A percentile compares a stretch with the other conserved stretches of the same genome.
Evolutionary conservation across 2,797 vertebrate species (phyloP).

Genomic region (Anguilla obscura): DNA sequence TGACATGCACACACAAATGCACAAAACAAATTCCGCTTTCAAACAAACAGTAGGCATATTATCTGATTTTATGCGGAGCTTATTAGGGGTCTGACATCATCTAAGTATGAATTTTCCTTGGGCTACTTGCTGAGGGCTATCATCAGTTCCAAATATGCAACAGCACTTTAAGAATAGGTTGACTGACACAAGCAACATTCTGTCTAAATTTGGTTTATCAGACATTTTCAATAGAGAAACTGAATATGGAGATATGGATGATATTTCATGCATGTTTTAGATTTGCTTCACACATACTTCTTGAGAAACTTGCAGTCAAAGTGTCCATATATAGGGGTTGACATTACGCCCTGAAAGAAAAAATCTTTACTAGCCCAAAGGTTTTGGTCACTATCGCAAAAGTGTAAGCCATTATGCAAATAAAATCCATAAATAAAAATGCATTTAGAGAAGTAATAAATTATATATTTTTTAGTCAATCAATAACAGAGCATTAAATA

Average conservation of each 20-base stretch:
- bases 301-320: too few species aligned
- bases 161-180: neutral
- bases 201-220: neutral
- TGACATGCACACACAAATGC: slow-evolving; percentile 13
- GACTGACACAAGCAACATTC: neutral
- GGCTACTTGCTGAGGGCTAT: neutral
- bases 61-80: neutral
- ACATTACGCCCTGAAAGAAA: too few species aligned
- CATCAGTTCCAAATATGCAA: neutral
- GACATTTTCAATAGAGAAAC: neutral
- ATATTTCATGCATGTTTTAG: too few species aligned
- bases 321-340: too few species aligned
- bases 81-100: neutral
- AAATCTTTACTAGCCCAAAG: too few species aligned
- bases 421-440: too few species aligned
- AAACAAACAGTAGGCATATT: neutral
- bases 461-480: too few species aligned
- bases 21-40: neutral
- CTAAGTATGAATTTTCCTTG: neutral
- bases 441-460: too few species aligned
- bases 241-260: neutral
- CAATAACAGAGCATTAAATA: too few species aligned
- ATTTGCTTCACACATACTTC: too few species aligned
- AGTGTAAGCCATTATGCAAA: too few species aligned
- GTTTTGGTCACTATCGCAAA: too few species aligned